These are phyloP conservation scores for Nilaparvata lugens DNA, from an alignment of 1,140 invertebrate species.

Conservation along the genomic window DNA sequence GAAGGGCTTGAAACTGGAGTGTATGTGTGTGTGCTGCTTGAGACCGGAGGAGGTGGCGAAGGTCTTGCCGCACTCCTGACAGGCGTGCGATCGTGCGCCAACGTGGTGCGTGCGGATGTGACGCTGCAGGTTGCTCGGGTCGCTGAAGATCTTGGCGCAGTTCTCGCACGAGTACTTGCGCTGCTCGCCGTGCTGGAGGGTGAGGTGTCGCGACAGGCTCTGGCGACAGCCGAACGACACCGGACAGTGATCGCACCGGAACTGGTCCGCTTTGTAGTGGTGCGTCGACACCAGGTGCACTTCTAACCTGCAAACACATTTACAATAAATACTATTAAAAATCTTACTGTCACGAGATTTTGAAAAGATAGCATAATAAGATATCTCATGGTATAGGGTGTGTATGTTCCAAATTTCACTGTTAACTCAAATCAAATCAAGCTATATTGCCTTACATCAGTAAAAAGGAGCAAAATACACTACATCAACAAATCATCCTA, in stretches of 20 bases:
- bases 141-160: constrained; percentile 88
- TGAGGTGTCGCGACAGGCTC: constrained; percentile 71
- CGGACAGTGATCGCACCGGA: constrained; percentile 75
- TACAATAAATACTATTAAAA: too few species aligned
- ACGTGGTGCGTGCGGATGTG: constrained; percentile 92
- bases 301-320: constrained; percentile 56
- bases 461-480: too few species aligned
- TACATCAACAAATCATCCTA: too few species aligned
- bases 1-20: constrained; percentile 97
- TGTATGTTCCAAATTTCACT: too few species aligned
- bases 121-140: constrained; percentile 90
- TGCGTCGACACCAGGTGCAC: constrained; percentile 67
- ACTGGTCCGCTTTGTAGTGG: constrained; percentile 64
- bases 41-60: constrained; percentile 95
- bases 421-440: too few species aligned
- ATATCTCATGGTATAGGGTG: too few species aligned
- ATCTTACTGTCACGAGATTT: too few species aligned
- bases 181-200: constrained; percentile 64
- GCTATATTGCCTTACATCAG: too few species aligned
- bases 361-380: too few species aligned
- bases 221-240: constrained; percentile 73
- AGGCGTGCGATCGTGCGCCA: constrained; percentile 88
- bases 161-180: constrained; percentile 87
- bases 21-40: constrained; percentile 99
- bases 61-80: constrained; percentile 95